Evolutionary conservation across 2,113 vertebrate species (phyloP), one percentile per base, ranked within the genome.

Genomic region (Trachemys scripta): DNA sequence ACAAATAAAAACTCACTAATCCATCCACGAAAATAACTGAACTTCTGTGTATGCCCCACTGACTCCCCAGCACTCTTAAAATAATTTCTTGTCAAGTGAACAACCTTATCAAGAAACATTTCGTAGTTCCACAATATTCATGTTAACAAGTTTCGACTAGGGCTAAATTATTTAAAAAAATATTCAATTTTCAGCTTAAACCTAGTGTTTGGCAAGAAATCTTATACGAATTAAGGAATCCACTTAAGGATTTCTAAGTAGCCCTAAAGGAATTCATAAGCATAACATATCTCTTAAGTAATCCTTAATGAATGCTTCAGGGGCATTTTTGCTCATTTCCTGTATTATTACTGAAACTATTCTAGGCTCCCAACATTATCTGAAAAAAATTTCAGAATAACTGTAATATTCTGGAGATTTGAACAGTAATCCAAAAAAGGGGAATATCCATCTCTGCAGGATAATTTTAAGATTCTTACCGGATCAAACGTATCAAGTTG

Each of bases 401-500:
- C n/a, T 65, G 53, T 6, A 88, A 89, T 88, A 95, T 38, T 92
- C 83, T 53, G 87, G 85, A 54, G 95, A 96, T 96, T 96, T 94
- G 93, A 94, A 94, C 35, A 83, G 89, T 94, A 96, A 95, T 94
- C 65, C 3, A 85, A 88, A 88, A 95, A 92, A 93, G 7, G 5
- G 45, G 47, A 19, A 5, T 80, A 92, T 80, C 84, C 82, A 82
- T 93, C 96, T 84, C 92, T 92, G n/a, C 62, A n/a, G 82, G 90
- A 97, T 94, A 97, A 97, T 84, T 93, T 87, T 88, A 95, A 93
- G 89, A 82, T 75, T 95, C 93, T 97, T 90, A 93, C 0, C 84
- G 95, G 94, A 97, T 94, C 90, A 97, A 85, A 93, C 8, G 85
- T 93, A 96, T 95, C 85, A 87, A 84, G 25, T 5, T 90, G 12